Base-by-base conservation (phyloP, 2,888 invertebrate genomes). In the Macrosiphum euphorbiae region DNA sequence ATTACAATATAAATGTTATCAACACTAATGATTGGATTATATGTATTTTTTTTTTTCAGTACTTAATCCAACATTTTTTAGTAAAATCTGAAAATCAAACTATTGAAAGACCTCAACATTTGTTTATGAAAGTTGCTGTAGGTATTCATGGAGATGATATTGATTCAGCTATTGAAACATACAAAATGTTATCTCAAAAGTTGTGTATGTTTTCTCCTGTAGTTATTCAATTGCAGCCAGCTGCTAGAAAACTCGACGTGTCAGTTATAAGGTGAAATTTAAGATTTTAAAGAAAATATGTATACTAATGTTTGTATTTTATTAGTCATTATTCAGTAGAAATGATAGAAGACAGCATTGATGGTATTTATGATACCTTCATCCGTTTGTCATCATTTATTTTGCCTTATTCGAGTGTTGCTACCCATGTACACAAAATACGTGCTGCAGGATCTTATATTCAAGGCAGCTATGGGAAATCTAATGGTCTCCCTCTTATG, bases 141-240 rank as follows among this genome's bases (percentile, higher is more conserved):
- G 99, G 99, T n/a, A 99, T 99, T 95, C 99, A 99, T 96, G 98
- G 98, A 1, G 97, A 98, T 95, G 98, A 99, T 95, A 98, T 99
- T 94, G 98, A 98, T 95, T 97, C 97, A 26, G 99, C 98, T 28
- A 98, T 99, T 95, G 98, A 99, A 96, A 99, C 99, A 0, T 99
- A 99, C 96, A 98, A 99, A 96, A 96, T 98, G 94, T 96, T 99
- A 95, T 99, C 99, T 0, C 98, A 99, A 95, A 97, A 98, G 95
- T 99, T 98, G 96, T 99, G 99, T 95, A 99, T 99, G 0, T 99
- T 99, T 96, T 99, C 99, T 5, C 99, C 99, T 1, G 94, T 91
- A 28, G 84, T 91, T n/a, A 55, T 91, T 35, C 91, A 85, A 41
- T 88, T 94, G 47, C 87, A 86, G 11, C 85, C 91, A 78, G 91